Evolutionary conservation across 64 coral and sea anemone species (phyloP), one percentile per base, ranked within the genome.

Genomic region (Dendrophyllia cribrosa): DNA sequence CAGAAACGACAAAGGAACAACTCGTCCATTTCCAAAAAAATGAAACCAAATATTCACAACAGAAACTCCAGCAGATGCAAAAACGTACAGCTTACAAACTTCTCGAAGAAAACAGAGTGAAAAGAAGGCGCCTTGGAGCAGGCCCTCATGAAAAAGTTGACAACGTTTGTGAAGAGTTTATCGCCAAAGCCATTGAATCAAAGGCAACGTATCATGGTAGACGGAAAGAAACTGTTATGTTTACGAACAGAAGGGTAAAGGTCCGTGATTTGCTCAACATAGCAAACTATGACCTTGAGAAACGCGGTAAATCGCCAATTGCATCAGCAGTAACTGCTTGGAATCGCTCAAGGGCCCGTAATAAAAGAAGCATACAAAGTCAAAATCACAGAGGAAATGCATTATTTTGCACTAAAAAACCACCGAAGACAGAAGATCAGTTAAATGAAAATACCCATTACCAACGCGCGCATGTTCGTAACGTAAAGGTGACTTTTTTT

Each of bases 391-490:
- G 55, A 24, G 94, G 76, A n/a, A 92, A 92, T 22, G 86, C 59
- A n/a, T 49, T 96, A 23, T 92, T 96, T 85, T 96, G 90, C n/a
- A 56, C 21, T 2, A 96, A 96, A 89, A 92, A 92, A 51, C 90
- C 90, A 19, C 95, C 70, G 7, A 96, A 92, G 76, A 73, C 86
- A 50, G 90, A 92, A 64, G 94, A 92, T 51, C 17, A 69, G 55
- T 86, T 77, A 16, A 92, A 96, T 46, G 89, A 83, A 64, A 96
- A 96, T 44, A 96, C 89, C 9, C 89, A 96, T 61, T 92, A 82
- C 53, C 94, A 96, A 20, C 59, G 83, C 47, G 85, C 74, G 50
- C 94, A 91, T 66, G 80, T 92, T 44, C 74, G 77, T 19, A 89
- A 92, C 65, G 84, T 96, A 19, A 92, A 92, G 34, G 25, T 15